These are phyloP conservation scores for Nautilus pompilius DNA, from an alignment of 1,140 invertebrate genomes.

Conservation along the genomic window DNA sequence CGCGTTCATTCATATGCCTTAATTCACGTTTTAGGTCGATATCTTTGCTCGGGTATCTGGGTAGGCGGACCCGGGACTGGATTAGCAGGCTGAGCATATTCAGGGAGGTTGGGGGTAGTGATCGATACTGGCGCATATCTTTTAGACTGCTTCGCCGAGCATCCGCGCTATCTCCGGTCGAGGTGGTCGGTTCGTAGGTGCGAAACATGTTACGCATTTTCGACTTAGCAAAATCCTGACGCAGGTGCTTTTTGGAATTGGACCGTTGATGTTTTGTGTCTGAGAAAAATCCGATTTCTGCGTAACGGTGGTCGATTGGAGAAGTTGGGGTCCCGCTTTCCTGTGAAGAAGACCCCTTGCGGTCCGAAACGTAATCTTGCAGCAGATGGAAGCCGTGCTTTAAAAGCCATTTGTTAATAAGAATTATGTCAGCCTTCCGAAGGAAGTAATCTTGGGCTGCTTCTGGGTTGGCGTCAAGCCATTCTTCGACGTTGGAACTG, in stretches of 20 bases:
- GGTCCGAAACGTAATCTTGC: conserved; percentile 35
- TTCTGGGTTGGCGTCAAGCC: conserved; percentile 58
- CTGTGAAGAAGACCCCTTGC: conserved; percentile 21
- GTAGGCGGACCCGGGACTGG: conserved; percentile 38
- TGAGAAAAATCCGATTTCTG: conserved; percentile 32
- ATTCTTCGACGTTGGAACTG: conserved; percentile 52
- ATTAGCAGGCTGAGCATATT: conserved; percentile 41
- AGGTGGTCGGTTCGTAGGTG: conserved; percentile 41
- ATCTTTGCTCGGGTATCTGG: conserved; percentile 44
- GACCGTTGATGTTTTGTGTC: conserved; percentile 39
- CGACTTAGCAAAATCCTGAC: conserved; percentile 59
- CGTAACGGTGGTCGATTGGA: conserved; percentile 25
- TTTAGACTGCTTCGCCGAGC: conserved; percentile 35
- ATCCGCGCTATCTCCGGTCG: conserved; percentile 20
- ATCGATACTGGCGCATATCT: conserved; percentile 43
- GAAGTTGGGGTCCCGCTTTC: conserved; percentile 36
- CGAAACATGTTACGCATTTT: conserved; percentile 58
- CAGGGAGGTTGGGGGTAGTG: conserved; percentile 38
- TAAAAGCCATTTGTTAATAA: conserved; percentile 60
- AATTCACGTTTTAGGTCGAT: conserved; percentile 39
- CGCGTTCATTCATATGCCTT: conserved; percentile 79
- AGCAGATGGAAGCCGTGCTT: conserved; percentile 56
- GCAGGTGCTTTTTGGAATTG: conserved; percentile 58
- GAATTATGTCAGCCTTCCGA: conserved; percentile 54
- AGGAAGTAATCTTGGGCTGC: conserved; percentile 57